Conservation (phyloP, 2,113 vertebrate genomes). For the Tragelaphus strepsiceros region DNA sequence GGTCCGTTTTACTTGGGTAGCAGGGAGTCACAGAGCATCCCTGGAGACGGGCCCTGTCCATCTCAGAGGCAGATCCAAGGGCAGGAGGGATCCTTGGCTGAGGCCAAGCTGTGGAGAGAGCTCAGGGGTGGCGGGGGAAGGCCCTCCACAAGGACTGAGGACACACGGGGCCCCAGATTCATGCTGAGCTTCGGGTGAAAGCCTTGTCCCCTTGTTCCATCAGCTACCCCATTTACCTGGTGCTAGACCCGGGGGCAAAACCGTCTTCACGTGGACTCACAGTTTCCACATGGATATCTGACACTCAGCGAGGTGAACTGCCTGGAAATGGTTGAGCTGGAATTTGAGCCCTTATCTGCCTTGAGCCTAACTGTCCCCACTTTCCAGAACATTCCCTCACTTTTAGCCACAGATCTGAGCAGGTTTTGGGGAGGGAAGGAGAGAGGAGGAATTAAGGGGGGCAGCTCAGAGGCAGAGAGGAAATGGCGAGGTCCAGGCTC, state of each 20-base stretch:
- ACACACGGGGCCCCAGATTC: not conserved
- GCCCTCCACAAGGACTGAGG: not conserved
- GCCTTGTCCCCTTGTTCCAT: too few species aligned
- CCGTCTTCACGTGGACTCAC: not conserved
- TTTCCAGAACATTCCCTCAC: not conserved
- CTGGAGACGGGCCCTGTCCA: not conserved
- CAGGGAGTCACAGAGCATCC: not conserved
- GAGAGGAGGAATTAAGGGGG: not conserved
- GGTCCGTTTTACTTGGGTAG: not conserved
- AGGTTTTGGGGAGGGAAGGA: not conserved
- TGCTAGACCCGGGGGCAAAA: not conserved
- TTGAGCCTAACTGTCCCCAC: not conserved
- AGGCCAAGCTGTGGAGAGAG: not conserved
- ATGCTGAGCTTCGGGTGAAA: not conserved
- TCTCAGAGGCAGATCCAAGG: not conserved
- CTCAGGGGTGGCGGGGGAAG: fast-evolving
- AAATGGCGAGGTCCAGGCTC: not conserved
- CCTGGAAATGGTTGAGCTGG: not conserved
- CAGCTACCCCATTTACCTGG: not conserved
- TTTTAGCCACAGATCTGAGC: not conserved
- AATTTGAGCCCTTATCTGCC: not conserved
- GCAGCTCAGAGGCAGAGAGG: not conserved
- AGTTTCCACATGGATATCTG: not conserved
- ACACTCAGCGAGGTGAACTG: not conserved
- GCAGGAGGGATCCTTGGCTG: not conserved